Evolutionary conservation across 2,113 vertebrate species (phyloP), one percentile per base, ranked within the genome.

Genomic region (Zapornia atra): DNA sequence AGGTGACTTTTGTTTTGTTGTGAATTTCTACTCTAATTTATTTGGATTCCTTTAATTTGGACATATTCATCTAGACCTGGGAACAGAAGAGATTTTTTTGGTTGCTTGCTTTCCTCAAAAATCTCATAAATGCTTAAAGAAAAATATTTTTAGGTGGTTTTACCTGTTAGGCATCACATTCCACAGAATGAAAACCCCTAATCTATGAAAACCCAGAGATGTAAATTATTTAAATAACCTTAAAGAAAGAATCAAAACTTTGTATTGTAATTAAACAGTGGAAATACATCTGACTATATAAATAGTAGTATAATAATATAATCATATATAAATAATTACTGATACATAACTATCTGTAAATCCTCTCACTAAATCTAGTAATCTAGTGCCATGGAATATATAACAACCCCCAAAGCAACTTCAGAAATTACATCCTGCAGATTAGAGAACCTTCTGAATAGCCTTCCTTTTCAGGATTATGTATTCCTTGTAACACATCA

Each of bases 31-130:
- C 71, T 92, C 87, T 50, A n/a, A 65, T 90, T 69, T 36, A 36
- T 81, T 73, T 59, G 2, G 2, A 40, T 68, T 50, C 44, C 5
- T 76, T 76, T 76, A 36, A 44, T 25, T 75, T 76, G 3, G 11
- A 56, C 3, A 4, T 71, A 69, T 46, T 68, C 13, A 69, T 12
- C 3, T 36, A 6, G 5, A 24, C 9, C 26, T 66, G 15, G n/a
- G 18, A 75, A 68, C 3, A 60, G 4, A 72, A 0, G 1, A 1
- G 1, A 14, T 88, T 60, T 64, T 20, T 46, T 54, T 54, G 1
- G 34, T 77, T 34, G 3, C 5, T 46, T 61, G 0, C 63, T 90
- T 83, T 59, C 33, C 46, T 54, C 16, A 64, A 66, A 66, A 79
- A 31, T 17, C 4, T 68, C 28, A 34, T 36, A 68, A 68, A 86